Evolutionary conservation across 2,113 vertebrate species (phyloP).

Genomic region (Poeciliopsis retropinna): DNA sequence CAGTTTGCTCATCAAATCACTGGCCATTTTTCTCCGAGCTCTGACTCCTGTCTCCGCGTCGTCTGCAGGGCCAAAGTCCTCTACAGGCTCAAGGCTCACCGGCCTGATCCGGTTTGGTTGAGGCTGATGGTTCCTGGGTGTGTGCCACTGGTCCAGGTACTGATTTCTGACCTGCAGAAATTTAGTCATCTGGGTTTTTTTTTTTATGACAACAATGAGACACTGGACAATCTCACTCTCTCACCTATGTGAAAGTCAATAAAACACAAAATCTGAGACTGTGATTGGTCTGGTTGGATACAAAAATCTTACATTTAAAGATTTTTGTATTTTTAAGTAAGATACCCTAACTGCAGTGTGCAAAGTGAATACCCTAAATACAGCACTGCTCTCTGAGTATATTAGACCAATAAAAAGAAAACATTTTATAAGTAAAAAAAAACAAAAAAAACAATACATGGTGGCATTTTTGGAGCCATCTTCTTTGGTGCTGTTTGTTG

Average conservation of each 20-base stretch:
- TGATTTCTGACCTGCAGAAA: conserved; percentile 40
- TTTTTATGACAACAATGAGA: not conserved
- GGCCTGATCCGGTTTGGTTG: not conserved
- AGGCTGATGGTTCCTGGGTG: not conserved
- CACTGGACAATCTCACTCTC: too few species aligned
- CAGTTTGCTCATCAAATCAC: conserved; percentile 53
- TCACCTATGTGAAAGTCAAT: not conserved
- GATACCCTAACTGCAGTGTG: too few species aligned
- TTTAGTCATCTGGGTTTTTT: not conserved
- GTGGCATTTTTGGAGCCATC: too few species aligned
- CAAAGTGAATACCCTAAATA: too few species aligned
- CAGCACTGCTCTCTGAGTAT: too few species aligned
- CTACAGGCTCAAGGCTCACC: not conserved
- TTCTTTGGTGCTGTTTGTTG: too few species aligned
- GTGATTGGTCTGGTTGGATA: too few species aligned
- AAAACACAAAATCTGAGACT: not conserved
- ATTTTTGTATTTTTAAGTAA: too few species aligned
- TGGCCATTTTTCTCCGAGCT: conserved; percentile 56
- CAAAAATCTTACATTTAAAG: too few species aligned
- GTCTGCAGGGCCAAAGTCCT: not conserved
- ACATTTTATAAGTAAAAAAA: too few species aligned
- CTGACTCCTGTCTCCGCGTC: conserved; percentile 46
- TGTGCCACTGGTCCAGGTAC: conserved; percentile 70
- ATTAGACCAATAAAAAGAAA: too few species aligned
- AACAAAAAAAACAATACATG: too few species aligned